Evolutionary conservation across 2,113 vertebrate genomes (phyloP), one percentile per base, ranked within the genome.

Genomic region (Ranitomeya imitator): DNA sequence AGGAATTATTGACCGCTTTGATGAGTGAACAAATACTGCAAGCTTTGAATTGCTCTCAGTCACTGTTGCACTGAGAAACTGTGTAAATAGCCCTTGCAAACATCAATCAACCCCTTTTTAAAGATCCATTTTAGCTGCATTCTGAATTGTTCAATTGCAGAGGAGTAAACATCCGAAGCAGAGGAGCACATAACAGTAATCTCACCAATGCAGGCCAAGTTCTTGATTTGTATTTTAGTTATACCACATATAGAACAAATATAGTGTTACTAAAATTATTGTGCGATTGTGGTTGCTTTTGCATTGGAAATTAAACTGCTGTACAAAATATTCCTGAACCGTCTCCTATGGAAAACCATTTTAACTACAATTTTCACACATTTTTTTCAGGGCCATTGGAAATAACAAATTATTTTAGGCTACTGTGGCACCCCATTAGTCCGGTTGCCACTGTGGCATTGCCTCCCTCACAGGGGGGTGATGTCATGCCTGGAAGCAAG

Each of bases 101-200:
- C 73, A 76, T 76, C 73, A 76, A 52, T 76, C 45, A 76, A 76
- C 9, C 73, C 45, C 26, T 76, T 73, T 76, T 52, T 76, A 76
- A 52, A 76, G 37, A 76, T 76, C 73, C 7, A 76, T 52, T 76
- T 52, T 9, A 51, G 18, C 18, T 76, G 21, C 73, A 76, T 52
- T 76, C 37, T 76, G 7, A 18, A 52, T 11, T 76, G 16, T 76
- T 76, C 73, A 76, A 74, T 51, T 37, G 26, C 63, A 73, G 26
- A 37, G 3, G 31, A 73, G 69, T 73, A 73, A 74, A 74, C 16
- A 74, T 31, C 71, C 45, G 15, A 74, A 16, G 69, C 26, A 76
- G 45, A 76, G 18, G 45, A 76, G 45, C 73, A 65, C 2, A 18
- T 8, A 65, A 10, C 7, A 76, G 11, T 51, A 76, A 52, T 74